These are phyloP conservation scores for Ibidorhyncha struthersii DNA, from an alignment of 2,113 vertebrate species.

Conservation along the genomic window DNA sequence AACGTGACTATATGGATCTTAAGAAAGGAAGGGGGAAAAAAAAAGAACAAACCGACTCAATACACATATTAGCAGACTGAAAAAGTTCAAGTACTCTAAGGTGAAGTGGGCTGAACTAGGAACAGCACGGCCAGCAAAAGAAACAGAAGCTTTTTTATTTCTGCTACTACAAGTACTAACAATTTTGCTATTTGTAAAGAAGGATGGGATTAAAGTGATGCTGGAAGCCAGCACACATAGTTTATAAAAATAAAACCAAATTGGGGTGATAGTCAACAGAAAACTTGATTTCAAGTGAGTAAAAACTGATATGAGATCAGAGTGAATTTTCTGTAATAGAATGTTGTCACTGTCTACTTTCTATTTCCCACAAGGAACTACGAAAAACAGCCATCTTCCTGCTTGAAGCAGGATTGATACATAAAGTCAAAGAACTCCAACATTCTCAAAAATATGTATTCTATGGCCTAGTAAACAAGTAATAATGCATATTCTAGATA, in stretches of 20 bases:
- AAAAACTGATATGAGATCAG: slow-evolving; percentile 23
- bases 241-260: slow-evolving; percentile 18
- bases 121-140: neutral
- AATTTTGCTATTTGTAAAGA: neutral
- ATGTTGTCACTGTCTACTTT: slow-evolving; percentile 7
- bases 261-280: neutral
- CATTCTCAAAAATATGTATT: neutral
- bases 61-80: neutral
- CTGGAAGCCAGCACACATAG: neutral
- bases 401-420: neutral
- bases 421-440: neutral
- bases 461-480: neutral
- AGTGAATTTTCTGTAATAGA: slow-evolving; percentile 15
- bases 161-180: neutral
- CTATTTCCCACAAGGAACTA: neutral
- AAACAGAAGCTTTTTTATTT: neutral
- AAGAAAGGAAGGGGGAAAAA: neutral
- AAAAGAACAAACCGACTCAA: neutral
- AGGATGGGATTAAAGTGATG: neutral
- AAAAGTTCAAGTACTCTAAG: neutral
- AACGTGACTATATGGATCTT: neutral
- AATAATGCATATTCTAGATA: neutral
- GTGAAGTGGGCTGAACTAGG: neutral
- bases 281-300: slow-evolving; percentile 48
- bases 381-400: neutral